Evolutionary conservation across 2,113 vertebrate species (phyloP).

Genomic region (Pyxicephalus adspersus): DNA sequence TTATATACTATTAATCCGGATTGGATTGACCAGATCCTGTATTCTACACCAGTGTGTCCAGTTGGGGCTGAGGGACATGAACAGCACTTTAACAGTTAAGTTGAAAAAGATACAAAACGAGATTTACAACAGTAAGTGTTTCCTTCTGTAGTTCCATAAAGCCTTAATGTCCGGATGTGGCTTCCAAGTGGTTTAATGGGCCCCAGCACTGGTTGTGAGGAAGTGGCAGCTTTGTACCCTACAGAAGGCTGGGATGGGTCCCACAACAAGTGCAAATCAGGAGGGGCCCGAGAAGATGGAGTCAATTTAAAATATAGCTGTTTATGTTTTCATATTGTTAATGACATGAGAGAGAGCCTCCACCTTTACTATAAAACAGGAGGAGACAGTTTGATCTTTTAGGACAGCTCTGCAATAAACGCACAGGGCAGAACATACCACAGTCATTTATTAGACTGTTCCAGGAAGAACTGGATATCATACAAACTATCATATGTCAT

Average conservation of each 20-base stretch:
- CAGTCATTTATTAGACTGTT: conserved; percentile 15
- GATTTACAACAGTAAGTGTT: conserved; percentile 43
- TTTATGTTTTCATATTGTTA: conserved; percentile 10
- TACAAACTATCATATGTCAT: not conserved
- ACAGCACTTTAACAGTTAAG: conserved; percentile 41
- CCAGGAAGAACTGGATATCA: not conserved
- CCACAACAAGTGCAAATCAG: not conserved
- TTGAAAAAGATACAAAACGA: conserved; percentile 42
- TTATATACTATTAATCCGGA: too few relatives aligned
- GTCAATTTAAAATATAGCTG: not conserved
- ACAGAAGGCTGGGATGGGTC: conserved; percentile 13
- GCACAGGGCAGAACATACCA: not conserved
- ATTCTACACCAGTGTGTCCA: too few relatives aligned
- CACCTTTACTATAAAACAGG: conserved; percentile 6
- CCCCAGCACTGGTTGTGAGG: conserved; percentile 31
- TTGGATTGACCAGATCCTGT: too few relatives aligned
- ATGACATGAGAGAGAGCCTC: not conserved
- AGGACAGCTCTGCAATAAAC: not conserved
- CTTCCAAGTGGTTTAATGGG: conserved; percentile 43
- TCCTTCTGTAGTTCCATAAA: conserved; percentile 44
- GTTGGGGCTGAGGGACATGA: too few relatives aligned
- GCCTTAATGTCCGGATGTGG: conserved; percentile 49
- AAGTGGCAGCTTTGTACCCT: conserved; percentile 28
- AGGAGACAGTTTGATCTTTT: not conserved
- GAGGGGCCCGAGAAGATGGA: not conserved